A percentile compares a stretch with the other conserved stretches of the same genome.
Conservation (phyloP, 2,797 vertebrate genomes). For the Corythornis leucogaster region DNA sequence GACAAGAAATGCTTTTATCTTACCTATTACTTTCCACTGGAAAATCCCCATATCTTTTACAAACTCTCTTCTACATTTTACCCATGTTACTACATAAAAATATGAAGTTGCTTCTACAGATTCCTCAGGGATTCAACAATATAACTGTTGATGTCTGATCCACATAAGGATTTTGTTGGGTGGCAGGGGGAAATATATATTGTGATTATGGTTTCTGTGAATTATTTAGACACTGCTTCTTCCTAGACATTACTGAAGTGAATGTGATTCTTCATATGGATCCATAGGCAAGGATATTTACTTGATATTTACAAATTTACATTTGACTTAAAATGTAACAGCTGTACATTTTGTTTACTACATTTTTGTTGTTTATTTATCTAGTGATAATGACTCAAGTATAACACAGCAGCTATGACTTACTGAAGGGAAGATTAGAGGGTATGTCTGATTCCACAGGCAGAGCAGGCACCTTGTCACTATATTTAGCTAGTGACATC, state of each 20-base stretch:
- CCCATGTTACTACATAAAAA: background rate
- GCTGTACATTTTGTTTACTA: constrained; percentile 20
- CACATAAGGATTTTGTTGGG: background rate
- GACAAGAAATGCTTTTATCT: background rate
- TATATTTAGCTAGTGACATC: background rate
- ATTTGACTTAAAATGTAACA: background rate
- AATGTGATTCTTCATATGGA: background rate
- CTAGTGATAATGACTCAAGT: background rate
- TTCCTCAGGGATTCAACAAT: background rate
- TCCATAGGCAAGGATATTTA: background rate
- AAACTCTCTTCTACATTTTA: background rate
- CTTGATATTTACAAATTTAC: no score
- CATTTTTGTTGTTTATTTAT: constrained; percentile 6
- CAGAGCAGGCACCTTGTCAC: background rate
- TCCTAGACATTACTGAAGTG: background rate
- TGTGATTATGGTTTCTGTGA: background rate
- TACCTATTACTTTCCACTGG: background rate
- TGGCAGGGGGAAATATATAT: background rate
- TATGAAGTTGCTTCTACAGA: background rate
- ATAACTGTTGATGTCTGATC: background rate
- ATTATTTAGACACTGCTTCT: background rate
- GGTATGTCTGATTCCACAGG: background rate
- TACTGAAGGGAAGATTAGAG: background rate
- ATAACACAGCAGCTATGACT: constrained; percentile 16
- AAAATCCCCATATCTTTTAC: background rate